Evolutionary conservation across 1,140 invertebrate species (phyloP), one percentile per base, ranked within the genome.

Genomic region (Andricus grossulariae): DNA sequence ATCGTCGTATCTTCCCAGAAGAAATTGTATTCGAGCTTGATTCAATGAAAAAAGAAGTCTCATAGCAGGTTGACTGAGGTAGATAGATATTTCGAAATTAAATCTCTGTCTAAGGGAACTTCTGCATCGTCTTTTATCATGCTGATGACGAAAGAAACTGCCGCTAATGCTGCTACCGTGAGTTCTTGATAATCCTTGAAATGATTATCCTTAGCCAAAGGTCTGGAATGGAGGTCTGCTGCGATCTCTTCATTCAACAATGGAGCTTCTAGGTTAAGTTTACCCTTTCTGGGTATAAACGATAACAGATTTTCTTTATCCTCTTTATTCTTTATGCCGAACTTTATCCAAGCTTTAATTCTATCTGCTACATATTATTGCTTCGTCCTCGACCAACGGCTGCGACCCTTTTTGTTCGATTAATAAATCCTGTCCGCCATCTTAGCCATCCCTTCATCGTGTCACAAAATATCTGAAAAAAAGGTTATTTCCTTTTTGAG

Each of bases 1-100:
- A 12, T 73, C 18, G 7, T 50, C 72, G 51, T 73, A 73, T 51
- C 13, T 51, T 8, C 72, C 72, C 21, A 52, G 16, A 11, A 51
- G 3, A 15, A 72, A 15, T 6, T 19, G 5, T 15, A 50, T 72
- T 6, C 71, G 10, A 21, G 71, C 71, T 39, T 72, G 25, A 50
- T 72, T 72, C 5, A 72, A 21, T 1, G 16, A 8, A n/a, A 19
- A 49, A 72, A 54, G 2, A 54, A 18, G 4, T 54, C 6, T 0
- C 15, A 54, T 16, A 54, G 6, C 6, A 54, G 16, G 5, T 54
- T 54, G 6, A n/a, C 5, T 3, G 52, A 3, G 3, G 16, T 54
- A 7, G 16, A 54, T 8, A 54, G 16, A 16, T 54, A 8, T 54
- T n/a, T 18, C 3, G 18, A 18, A 18, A 54, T 54, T 16, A 54